Evolutionary conservation across 2,113 vertebrate species (phyloP).

Genomic region (Chionis minor): DNA sequence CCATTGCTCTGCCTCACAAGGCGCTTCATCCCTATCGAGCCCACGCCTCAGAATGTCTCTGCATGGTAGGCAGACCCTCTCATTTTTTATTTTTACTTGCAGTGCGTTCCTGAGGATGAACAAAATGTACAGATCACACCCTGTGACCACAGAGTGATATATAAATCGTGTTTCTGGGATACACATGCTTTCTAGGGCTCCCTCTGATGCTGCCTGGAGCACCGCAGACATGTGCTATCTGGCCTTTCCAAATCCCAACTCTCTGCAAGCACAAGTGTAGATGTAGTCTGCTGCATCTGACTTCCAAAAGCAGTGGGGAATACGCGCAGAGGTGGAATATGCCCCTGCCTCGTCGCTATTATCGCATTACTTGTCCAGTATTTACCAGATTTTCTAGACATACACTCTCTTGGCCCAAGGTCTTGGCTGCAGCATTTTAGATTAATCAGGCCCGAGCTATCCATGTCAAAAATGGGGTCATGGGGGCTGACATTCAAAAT

Average conservation of each 20-base stretch:
- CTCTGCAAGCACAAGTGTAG: not conserved
- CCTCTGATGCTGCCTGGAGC: not conserved
- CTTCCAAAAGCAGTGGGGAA: not conserved
- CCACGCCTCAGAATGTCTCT: not conserved
- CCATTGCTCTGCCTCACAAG: not conserved
- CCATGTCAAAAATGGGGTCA: not conserved
- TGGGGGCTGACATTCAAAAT: not conserved
- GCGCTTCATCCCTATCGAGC: fast-evolving
- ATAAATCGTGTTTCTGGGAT: not conserved
- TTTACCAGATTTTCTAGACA: not conserved
- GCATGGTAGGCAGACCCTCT: not conserved
- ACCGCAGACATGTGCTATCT: not conserved
- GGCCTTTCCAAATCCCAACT: not conserved
- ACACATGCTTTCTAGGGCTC: not conserved
- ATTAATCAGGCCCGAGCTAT: not conserved
- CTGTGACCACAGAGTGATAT: not conserved
- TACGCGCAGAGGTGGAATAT: not conserved
- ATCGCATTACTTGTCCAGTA: not conserved
- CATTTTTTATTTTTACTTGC: not conserved
- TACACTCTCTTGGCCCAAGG: not conserved
- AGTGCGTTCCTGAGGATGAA: not conserved
- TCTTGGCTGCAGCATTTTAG: not conserved
- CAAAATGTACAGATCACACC: not conserved
- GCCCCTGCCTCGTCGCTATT: not conserved
- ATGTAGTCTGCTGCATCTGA: not conserved